These are phyloP conservation scores for Tricholaema leucomelas DNA, from an alignment of 2,113 vertebrate genomes.

Conservation along the genomic window DNA sequence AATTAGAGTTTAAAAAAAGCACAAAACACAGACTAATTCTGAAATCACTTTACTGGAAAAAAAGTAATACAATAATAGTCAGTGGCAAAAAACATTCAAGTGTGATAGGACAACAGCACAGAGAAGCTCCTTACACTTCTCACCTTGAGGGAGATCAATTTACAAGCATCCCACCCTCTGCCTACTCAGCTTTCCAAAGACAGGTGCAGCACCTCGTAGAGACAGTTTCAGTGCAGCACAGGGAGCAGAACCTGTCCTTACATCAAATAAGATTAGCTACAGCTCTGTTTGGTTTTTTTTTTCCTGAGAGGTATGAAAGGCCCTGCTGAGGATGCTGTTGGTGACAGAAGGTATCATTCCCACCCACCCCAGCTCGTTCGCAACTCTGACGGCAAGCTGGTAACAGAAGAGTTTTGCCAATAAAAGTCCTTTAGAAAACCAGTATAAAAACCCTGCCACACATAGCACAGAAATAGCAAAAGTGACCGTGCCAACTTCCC, in stretches of 20 bases:
- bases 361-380: background rate
- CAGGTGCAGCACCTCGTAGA: background rate
- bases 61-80: background rate
- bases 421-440: background rate
- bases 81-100: background rate
- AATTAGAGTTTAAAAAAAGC: background rate
- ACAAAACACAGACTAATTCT: background rate
- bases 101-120: background rate
- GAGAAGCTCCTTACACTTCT: background rate
- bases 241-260: background rate
- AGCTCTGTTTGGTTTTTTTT: background rate
- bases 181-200: background rate
- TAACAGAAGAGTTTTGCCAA: background rate
- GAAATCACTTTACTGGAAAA: constrained; percentile 51
- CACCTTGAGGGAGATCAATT: background rate
- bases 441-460: background rate
- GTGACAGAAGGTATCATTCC: background rate
- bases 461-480: background rate
- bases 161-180: background rate
- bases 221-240: background rate
- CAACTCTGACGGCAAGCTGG: background rate
- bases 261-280: background rate
- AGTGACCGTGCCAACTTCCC: background rate
- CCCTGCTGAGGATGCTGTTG: background rate
- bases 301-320: background rate